Conservation (phyloP, 2,113 vertebrate genomes). For the Eulacestoma nigropectus region DNA sequence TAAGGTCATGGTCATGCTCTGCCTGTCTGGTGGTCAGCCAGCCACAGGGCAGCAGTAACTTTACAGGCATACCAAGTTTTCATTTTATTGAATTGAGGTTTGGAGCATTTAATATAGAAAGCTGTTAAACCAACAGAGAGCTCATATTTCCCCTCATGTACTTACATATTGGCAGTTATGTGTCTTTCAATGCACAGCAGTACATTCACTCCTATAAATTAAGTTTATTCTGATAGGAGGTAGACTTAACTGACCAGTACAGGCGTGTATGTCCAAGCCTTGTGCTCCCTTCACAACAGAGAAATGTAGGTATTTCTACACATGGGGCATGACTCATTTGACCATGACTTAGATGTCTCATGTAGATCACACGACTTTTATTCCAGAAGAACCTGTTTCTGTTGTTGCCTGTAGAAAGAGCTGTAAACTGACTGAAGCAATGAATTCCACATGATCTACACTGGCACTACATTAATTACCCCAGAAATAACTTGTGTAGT, state of each 20-base stretch:
- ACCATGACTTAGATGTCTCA: background rate
- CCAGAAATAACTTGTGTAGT: background rate
- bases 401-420: background rate
- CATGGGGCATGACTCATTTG: fast-evolving
- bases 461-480: background rate
- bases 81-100: background rate
- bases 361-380: background rate
- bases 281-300: background rate
- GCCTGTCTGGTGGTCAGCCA: background rate
- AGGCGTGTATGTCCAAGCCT: background rate
- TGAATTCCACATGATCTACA: background rate
- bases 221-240: background rate
- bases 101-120: background rate
- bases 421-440: background rate
- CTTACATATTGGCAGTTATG: background rate
- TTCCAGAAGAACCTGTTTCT: background rate
- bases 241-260: background rate
- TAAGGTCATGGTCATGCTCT: background rate
- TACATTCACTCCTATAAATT: background rate
- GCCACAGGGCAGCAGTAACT: background rate
- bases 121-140: background rate
- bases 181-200: background rate
- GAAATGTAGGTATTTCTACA: background rate
- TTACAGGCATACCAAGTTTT: background rate
- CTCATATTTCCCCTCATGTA: background rate